phyloP scores from a whole-genome alignment of 2,888 invertebrate species.

The Leptopilina syphax region DNA sequence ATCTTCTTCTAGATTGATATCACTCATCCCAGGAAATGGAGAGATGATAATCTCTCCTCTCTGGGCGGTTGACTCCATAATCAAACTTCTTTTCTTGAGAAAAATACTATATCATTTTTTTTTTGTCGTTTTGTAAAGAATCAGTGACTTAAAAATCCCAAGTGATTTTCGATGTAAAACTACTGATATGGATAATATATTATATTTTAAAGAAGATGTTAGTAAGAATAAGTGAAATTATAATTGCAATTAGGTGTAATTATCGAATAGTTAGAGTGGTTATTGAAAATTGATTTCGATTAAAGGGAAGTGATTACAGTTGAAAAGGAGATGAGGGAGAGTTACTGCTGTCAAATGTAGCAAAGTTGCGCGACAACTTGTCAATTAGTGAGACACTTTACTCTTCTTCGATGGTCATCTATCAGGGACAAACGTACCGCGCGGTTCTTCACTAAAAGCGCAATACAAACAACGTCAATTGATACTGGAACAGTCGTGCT shows the following conservation, averaged over 20 bases:
- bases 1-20: slow-evolving; percentile 8
- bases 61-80: neutral
- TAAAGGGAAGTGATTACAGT: slow-evolving; percentile 13
- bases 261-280: neutral
- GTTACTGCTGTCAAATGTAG: slow-evolving; percentile 39
- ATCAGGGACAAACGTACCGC: slow-evolving; percentile 45
- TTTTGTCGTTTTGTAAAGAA: too few species aligned
- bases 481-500: slow-evolving; percentile 12
- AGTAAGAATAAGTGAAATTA: too few species aligned
- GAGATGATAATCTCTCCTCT: slow-evolving; percentile 4
- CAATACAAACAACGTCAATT: slow-evolving; percentile 8
- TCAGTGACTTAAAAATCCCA: too few species aligned
- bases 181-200: too few species aligned
- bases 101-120: neutral
- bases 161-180: too few species aligned
- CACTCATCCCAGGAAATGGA: slow-evolving; percentile 5
- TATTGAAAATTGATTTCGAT: neutral
- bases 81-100: slow-evolving; percentile 12
- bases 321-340: neutral
- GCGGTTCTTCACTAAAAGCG: slow-evolving; percentile 15
- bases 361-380: slow-evolving; percentile 46
- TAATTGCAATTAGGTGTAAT: too few species aligned
- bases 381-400: slow-evolving; percentile 53
- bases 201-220: too few species aligned
- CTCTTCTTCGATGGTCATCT: slow-evolving; percentile 48